Conservation (phyloP, 2,113 vertebrate species). For the Cyprichromis sp. region DNA sequence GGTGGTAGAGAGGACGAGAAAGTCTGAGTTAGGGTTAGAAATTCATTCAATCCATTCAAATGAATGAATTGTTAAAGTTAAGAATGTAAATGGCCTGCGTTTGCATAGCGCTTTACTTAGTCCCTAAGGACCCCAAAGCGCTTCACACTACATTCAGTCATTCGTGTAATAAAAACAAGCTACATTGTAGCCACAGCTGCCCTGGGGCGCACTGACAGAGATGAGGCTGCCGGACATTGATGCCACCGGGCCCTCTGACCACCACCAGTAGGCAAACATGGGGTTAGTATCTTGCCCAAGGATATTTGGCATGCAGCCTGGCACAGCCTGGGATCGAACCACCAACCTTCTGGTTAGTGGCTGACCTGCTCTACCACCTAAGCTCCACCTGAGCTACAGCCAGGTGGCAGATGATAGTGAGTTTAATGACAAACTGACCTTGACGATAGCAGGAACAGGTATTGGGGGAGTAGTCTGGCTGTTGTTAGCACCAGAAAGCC, state of each 20-base stretch:
- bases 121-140: rapidly evolving
- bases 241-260: background rate
- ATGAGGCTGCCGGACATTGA: rapidly evolving
- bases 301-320: background rate
- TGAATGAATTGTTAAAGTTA: background rate
- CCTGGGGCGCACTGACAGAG: background rate
- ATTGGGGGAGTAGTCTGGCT: conserved; percentile 64
- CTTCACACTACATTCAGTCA: background rate
- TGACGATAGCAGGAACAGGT: conserved; percentile 75
- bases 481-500: conserved; percentile 61
- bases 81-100: background rate
- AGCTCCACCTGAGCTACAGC: too few relatives aligned
- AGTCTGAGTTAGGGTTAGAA: background rate
- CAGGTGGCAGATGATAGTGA: background rate
- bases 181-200: background rate
- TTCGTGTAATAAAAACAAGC: background rate
- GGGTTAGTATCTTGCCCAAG: background rate
- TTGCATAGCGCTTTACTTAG: background rate
- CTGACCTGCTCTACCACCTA: background rate
- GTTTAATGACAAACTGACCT: conserved; percentile 68
- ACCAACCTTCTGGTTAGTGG: background rate
- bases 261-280: background rate
- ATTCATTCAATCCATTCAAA: background rate
- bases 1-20: background rate
- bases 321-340: rapidly evolving